A percentile compares a stretch with the other conserved stretches of the same genome.
Evolutionary conservation across 2,113 vertebrate genomes (phyloP).

Genomic region (Sphaerodactylus townsendi): DNA sequence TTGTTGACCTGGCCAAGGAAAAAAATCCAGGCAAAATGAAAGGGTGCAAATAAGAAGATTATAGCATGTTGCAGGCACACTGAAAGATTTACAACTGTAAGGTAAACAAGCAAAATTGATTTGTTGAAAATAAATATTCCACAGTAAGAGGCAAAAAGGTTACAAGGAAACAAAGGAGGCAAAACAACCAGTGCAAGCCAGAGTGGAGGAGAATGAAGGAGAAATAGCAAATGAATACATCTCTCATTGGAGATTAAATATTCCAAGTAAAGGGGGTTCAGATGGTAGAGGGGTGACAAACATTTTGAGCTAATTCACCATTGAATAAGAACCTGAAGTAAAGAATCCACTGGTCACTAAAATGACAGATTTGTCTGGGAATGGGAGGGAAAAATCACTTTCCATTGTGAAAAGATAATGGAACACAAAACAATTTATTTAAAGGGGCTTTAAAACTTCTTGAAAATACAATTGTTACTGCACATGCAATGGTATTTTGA

Average conservation of each 20-base stretch:
- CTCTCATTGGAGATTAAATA: slow-evolving; percentile 30
- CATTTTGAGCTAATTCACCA: slow-evolving; percentile 20
- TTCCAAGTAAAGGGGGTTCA: slow-evolving; percentile 17
- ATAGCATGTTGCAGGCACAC: neutral
- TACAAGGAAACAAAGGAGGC: slow-evolving; percentile 5
- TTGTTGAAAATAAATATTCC: slow-evolving; percentile 26
- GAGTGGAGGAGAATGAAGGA: slow-evolving; percentile 16
- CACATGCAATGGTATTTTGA: neutral
- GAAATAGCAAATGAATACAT: slow-evolving; percentile 14
- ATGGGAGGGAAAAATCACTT: neutral
- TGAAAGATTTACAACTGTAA: neutral
- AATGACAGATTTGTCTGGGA: slow-evolving; percentile 7
- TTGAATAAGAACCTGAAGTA: slow-evolving; percentile 37
- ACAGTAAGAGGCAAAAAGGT: neutral
- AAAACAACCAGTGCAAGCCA: slow-evolving; percentile 9
- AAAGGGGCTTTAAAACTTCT: slow-evolving; percentile 36
- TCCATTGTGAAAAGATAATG: slow-evolving; percentile 43
- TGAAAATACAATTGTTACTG: neutral
- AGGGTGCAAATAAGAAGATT: slow-evolving; percentile 18
- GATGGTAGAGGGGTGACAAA: slow-evolving; percentile 18
- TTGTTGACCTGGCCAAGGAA: slow-evolving; percentile 49
- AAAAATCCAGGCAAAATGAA: slow-evolving; percentile 31
- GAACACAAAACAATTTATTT: slow-evolving; percentile 35
- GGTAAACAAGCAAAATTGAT: slow-evolving; percentile 21
- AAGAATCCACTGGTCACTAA: slow-evolving; percentile 36